phyloP scores from a whole-genome alignment of 1,140 invertebrate species.

The Lanistes nyassanus region DNA sequence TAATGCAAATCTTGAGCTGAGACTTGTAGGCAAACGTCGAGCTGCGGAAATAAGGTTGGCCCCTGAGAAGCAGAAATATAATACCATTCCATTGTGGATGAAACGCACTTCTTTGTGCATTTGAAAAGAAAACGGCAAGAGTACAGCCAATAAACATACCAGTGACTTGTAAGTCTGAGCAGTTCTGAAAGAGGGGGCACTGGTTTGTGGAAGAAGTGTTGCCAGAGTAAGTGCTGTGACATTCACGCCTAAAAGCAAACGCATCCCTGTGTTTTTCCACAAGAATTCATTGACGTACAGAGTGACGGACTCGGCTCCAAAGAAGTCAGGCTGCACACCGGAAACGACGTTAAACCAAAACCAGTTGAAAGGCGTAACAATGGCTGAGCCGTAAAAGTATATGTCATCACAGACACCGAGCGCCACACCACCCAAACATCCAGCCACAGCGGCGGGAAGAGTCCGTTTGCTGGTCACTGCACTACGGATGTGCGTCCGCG shows the following conservation, averaged over 20 bases:
- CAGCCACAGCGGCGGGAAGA: background rate
- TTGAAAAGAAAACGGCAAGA: constrained; percentile 48
- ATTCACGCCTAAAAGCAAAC: background rate
- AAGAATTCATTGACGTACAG: constrained; percentile 10
- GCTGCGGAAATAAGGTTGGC: background rate
- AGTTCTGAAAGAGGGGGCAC: background rate
- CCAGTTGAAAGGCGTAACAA: constrained; percentile 56
- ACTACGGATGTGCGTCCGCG: background rate
- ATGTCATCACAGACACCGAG: constrained; percentile 47
- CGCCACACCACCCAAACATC: constrained; percentile 11
- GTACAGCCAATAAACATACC: constrained; percentile 41
- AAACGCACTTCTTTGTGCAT: constrained; percentile 57
- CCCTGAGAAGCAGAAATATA: constrained; percentile 34
- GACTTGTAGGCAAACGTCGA: background rate
- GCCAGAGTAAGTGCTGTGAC: background rate
- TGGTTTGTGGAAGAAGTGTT: too few species aligned
- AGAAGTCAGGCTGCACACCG: constrained; percentile 39
- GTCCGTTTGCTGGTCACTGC: background rate
- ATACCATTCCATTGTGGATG: constrained; percentile 50
- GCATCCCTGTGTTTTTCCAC: constrained; percentile 7
- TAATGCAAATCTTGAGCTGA: background rate
- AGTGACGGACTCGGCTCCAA: constrained; percentile 24
- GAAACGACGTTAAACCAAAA: constrained; percentile 49
- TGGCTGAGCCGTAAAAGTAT: constrained; percentile 41
- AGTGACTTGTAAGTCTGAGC: constrained; percentile 17